phyloP scores from a whole-genome alignment of 2,113 vertebrate species.

The Bucco capensis region DNA sequence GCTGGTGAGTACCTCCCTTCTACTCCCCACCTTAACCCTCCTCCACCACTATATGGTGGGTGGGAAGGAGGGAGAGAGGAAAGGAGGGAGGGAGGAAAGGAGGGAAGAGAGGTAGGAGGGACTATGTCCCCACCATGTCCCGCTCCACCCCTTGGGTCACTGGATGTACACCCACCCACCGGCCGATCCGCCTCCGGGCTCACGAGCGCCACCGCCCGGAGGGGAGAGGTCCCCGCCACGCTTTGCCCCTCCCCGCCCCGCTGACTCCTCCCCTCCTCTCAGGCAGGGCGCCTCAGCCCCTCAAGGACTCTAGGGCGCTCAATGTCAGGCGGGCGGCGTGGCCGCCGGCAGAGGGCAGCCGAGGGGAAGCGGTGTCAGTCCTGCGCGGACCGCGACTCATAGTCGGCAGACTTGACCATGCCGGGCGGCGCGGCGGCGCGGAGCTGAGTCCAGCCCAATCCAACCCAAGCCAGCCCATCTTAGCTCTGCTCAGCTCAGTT shows the following conservation, averaged over 20 bases:
- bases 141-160: not conserved
- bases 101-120: too few species aligned
- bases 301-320: constrained; percentile 24
- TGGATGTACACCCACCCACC: not conserved
- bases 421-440: not conserved
- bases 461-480: not conserved
- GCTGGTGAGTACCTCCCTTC: accelerated
- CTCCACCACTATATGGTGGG: not conserved
- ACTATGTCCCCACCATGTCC: too few species aligned
- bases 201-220: not conserved
- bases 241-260: not conserved
- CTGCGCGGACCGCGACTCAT: not conserved
- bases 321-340: constrained; percentile 4
- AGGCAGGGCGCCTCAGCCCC: not conserved
- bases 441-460: constrained; percentile 1
- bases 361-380: not conserved
- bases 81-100: too few species aligned
- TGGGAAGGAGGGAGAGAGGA: not conserved
- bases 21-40: accelerated
- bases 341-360: constrained; percentile 5
- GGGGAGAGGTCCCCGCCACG: not conserved
- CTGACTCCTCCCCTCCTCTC: not conserved
- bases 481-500: not conserved
- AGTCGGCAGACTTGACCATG: not conserved
- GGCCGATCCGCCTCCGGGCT: too few species aligned